Conservation (phyloP, 2,797 vertebrate species). For the Epinephelus coioides region DNA sequence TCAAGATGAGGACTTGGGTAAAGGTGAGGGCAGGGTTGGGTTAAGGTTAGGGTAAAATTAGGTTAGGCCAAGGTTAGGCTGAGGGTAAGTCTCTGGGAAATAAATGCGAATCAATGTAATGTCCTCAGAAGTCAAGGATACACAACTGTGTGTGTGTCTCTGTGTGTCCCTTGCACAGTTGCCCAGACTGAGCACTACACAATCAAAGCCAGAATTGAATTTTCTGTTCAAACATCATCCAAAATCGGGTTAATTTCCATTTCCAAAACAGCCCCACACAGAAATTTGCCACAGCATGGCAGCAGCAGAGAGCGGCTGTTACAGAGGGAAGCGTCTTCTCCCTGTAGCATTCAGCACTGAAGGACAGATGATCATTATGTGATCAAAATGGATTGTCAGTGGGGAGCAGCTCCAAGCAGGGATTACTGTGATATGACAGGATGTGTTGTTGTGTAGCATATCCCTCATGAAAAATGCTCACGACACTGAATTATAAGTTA, state of each 20-base stretch:
- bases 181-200: not conserved
- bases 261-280: not conserved
- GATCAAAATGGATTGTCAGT: constrained; percentile 21
- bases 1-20: too few relatives aligned
- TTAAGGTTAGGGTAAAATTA: too few relatives aligned
- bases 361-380: constrained; percentile 23
- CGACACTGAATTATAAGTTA: not conserved
- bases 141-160: not conserved
- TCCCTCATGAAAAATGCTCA: not conserved
- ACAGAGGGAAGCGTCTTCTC: not conserved
- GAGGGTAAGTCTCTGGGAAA: too few relatives aligned
- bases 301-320: not conserved
- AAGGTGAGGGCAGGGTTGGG: too few relatives aligned
- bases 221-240: not conserved
- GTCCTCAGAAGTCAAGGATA: too few relatives aligned
- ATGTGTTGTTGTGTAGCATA: not conserved
- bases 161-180: not conserved
- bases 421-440: constrained; percentile 30
- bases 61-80: too few relatives aligned
- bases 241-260: constrained; percentile 26
- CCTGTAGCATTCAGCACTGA: not conserved
- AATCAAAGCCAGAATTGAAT: not conserved
- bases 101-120: too few relatives aligned
- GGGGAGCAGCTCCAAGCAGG: constrained; percentile 9
- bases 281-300: not conserved